Base-by-base conservation (phyloP, 2,797 vertebrate species). In the Chiroxiphia lanceolata region DNA sequence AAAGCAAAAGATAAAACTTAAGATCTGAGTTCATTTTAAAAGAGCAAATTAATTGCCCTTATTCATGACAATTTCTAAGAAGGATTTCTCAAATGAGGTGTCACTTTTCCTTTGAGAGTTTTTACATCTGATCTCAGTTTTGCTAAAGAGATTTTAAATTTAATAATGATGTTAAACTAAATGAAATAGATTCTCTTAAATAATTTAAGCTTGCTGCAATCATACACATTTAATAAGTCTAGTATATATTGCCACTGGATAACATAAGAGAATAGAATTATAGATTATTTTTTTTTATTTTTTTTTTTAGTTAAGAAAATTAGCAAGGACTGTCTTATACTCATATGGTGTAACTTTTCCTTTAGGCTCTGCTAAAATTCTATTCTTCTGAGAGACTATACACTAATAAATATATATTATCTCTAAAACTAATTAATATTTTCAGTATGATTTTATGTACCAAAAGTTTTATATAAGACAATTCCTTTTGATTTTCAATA, bases 191-290 rank as follows among this genome's bases (percentile, higher is more conserved):
- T 91, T 93, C 13, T 81, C 15, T 70, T 83, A 82, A 90, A 84
- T 84, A 77, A 93, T 94, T 90, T 92, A 84, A 70, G 12, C 33
- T 90, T 88, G 5, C 72, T 91, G 40, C 44, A 79, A 69, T 65
- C 68, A 83, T 45, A 79, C 33, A 93, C 86, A 90, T 90, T 83
- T 74, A 93, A 81, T 94, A 90, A 87, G 23, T 84, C 31, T 81
- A 56, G 63, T 81, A 70, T n/a, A 36, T 81, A 77, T 61, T 75
- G 87, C 14, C 15, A 76, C 5, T 40, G 34, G 29, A 88, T 79
- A 91, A 72, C 6, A 50, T 72, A 75, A 86, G 54, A 63, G 7
- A 87, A 78, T 20, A 61, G 20, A 93, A 86, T 88, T 89, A 65
- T 29, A 71, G 15, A 79, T 51, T 20, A 53, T 40, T 40, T 40